Evolutionary conservation across 2,113 vertebrate species (phyloP).

Genomic region (Trogon surrucura): DNA sequence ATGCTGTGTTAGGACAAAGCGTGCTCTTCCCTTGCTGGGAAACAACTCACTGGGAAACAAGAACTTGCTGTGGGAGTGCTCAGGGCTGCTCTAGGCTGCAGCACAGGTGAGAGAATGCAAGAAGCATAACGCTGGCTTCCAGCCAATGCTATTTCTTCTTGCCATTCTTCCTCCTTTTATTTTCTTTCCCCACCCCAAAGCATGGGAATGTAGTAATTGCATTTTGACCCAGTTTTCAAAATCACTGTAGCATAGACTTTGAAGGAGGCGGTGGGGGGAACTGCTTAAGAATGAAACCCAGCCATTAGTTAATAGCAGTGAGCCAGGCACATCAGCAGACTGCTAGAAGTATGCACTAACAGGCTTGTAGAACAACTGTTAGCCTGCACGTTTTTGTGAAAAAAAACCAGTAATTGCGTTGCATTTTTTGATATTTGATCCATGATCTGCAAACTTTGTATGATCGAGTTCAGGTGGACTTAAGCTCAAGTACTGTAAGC

Average conservation of each 20-base stretch:
- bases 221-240: constrained; percentile 49
- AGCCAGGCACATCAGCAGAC: neutral
- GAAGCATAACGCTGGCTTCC: neutral
- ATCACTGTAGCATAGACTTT: constrained; percentile 26
- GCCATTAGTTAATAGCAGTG: neutral
- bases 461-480: neutral
- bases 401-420: neutral
- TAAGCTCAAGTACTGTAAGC: neutral
- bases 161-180: constrained; percentile 13
- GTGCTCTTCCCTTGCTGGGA: neutral
- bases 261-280: neutral
- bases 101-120: constrained; percentile 7
- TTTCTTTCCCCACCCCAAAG: constrained; percentile 20
- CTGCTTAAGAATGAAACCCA: neutral
- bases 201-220: constrained; percentile 49
- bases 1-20: neutral
- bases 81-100: neutral
- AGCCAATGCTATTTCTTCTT: neutral
- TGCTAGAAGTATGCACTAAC: neutral
- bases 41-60: neutral
- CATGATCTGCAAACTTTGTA: neutral
- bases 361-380: neutral
- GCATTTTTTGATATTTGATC: neutral
- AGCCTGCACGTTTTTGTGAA: neutral
- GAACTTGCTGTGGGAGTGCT: neutral